Percentiles rank a stretch among this genome's conserved stretches.
phyloP scores from a whole-genome alignment of 2,797 vertebrate genomes.

The Stomatorhinus walkeri region DNA sequence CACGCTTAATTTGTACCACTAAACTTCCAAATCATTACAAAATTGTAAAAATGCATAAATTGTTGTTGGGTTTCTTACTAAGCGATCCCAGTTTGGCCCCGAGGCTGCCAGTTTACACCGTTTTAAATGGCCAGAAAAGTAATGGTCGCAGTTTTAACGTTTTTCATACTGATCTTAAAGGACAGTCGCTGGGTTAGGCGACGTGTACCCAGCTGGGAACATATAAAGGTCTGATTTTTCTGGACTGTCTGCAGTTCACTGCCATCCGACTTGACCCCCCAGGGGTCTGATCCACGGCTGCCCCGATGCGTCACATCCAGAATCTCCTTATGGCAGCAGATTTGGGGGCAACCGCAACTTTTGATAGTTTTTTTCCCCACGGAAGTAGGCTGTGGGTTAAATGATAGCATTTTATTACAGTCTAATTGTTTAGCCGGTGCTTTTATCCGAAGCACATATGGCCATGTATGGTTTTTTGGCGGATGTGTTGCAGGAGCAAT shows the following conservation, averaged over 20 bases:
- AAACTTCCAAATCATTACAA: neutral
- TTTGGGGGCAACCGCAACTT: neutral
- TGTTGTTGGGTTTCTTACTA: neutral
- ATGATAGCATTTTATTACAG: constrained; percentile 4
- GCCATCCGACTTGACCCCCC: neutral
- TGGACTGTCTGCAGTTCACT: neutral
- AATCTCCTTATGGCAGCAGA: neutral
- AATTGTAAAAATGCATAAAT: neutral
- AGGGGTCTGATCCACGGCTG: neutral
- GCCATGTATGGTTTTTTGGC: neutral
- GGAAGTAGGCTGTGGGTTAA: neutral
- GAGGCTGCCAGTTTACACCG: neutral
- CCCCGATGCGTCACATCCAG: neutral
- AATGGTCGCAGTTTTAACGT: neutral
- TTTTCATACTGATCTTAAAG: neutral
- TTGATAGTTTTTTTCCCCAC: neutral
- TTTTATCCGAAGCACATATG: neutral
- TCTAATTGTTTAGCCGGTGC: neutral
- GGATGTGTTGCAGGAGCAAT: neutral
- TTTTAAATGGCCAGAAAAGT: neutral
- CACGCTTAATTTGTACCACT: neutral
- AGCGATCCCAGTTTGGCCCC: neutral
- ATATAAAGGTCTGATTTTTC: neutral
- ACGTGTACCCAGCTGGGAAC: neutral
- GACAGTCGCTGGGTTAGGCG: neutral